Conservation (phyloP, 1,140 invertebrate species). For the Halesus radiatus region DNA sequence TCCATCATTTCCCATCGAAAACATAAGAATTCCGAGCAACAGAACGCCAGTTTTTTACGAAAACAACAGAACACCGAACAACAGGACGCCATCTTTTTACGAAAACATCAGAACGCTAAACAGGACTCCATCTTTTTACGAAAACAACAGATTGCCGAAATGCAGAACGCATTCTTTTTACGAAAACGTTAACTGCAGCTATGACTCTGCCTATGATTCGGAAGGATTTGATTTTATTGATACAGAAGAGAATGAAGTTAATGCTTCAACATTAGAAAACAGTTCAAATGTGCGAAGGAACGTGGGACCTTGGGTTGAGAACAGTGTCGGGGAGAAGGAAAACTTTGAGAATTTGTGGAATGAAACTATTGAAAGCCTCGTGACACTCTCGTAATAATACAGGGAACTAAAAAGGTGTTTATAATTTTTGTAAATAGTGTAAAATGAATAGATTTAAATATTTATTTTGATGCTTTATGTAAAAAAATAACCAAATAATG, state of each 20-base stretch:
- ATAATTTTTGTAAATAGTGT: no score
- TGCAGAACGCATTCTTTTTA: conserved; percentile 44
- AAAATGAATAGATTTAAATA: no score
- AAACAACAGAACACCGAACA: no score
- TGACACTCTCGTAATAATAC: neutral
- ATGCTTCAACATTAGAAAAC: neutral
- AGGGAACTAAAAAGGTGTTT: no score
- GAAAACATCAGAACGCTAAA: conserved; percentile 42
- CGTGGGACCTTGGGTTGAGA: conserved; percentile 25
- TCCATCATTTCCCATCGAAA: conserved; percentile 43
- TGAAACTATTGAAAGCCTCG: conserved; percentile 51
- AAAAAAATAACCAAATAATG: no score
- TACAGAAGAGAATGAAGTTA: conserved; percentile 26
- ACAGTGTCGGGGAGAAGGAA: conserved; percentile 29
- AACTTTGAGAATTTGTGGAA: conserved; percentile 55
- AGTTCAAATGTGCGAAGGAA: neutral
- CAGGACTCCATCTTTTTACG: conserved; percentile 40
- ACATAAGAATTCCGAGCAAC: neutral
- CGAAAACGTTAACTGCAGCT: conserved; percentile 52
- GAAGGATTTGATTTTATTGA: conserved; percentile 48
- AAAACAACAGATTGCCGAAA: neutral
- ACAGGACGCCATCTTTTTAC: no score
- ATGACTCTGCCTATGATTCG: conserved; percentile 55
- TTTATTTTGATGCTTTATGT: no score
- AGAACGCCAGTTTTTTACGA: conserved; percentile 49